Evolutionary conservation across 1,140 invertebrate species (phyloP).

Genomic region (Aphelenchoides besseyi): DNA sequence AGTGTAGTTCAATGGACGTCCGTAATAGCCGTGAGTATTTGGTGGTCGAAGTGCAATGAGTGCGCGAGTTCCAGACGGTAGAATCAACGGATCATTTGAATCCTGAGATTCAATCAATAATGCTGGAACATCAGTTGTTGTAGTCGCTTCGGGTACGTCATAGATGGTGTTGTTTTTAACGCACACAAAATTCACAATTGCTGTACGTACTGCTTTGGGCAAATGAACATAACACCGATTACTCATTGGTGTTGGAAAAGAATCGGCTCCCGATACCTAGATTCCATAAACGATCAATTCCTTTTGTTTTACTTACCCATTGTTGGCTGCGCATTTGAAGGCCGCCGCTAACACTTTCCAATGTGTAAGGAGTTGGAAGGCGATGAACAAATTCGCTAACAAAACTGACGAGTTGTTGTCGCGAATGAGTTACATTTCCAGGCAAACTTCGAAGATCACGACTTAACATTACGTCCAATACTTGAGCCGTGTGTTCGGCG

Average conservation of each 20-base stretch:
- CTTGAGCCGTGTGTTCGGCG: slow-evolving; percentile 49
- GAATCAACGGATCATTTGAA: not conserved
- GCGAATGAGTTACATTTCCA: slow-evolving; percentile 38
- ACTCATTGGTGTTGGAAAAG: slow-evolving; percentile 29
- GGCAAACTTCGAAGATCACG: slow-evolving; percentile 36
- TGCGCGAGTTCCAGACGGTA: slow-evolving; percentile 23
- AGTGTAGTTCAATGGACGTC: slow-evolving; percentile 34
- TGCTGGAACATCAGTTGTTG: slow-evolving; percentile 4
- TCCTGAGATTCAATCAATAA: not conserved
- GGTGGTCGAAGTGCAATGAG: slow-evolving; percentile 22
- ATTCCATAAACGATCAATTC: not conserved
- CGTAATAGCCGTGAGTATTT: not conserved
- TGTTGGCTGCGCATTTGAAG: slow-evolving; percentile 36
- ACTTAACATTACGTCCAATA: slow-evolving; percentile 33
- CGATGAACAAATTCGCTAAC: slow-evolving; percentile 35
- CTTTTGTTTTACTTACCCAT: slow-evolving; percentile 17
- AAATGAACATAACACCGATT: slow-evolving; percentile 27
- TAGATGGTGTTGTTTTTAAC: slow-evolving; percentile 27
- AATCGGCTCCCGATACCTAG: slow-evolving; percentile 28
- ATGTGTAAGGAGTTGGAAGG: slow-evolving; percentile 40
- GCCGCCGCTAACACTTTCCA: slow-evolving; percentile 35
- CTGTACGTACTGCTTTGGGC: slow-evolving; percentile 25
- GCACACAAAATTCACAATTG: slow-evolving; percentile 11
- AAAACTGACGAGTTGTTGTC: slow-evolving; percentile 25
- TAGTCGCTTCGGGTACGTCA: slow-evolving; percentile 6